Percentiles rank a stretch among this genome's conserved stretches.
phyloP scores from a whole-genome alignment of 2,113 vertebrate species.

The Pedionomus torquatus region DNA sequence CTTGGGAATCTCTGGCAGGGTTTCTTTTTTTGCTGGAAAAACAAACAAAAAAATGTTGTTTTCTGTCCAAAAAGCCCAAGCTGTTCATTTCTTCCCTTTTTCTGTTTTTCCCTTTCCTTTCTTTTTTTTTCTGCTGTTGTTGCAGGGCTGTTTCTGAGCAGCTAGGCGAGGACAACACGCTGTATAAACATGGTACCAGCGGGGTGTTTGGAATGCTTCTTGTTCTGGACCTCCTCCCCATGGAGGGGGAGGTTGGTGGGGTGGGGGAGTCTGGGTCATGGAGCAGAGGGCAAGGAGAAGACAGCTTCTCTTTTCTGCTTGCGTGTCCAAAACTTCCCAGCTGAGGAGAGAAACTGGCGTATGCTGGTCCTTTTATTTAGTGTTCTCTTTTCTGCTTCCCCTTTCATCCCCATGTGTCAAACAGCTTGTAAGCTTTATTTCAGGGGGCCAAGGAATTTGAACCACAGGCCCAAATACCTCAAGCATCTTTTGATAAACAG shows the following conservation, averaged over 20 bases:
- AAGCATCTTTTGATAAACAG: not conserved
- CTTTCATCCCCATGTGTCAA: constrained; percentile 52
- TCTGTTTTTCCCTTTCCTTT: not conserved
- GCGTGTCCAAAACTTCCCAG: constrained; percentile 50
- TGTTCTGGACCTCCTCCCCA: not conserved
- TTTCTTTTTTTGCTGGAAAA: not conserved
- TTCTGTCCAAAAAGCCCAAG: constrained; percentile 22
- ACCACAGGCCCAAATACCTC: not conserved
- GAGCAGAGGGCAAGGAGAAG: constrained; percentile 57
- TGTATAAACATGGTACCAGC: constrained; percentile 59
- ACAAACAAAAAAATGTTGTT: constrained; percentile 27
- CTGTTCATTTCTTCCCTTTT: not conserved
- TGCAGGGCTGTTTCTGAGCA: constrained; percentile 25
- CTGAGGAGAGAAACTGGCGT: constrained; percentile 33
- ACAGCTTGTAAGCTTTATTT: constrained; percentile 47
- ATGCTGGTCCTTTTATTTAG: constrained; percentile 1
- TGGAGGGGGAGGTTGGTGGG: not conserved
- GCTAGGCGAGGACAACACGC: constrained; percentile 42
- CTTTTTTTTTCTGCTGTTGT: not conserved
- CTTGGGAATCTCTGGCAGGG: not conserved
- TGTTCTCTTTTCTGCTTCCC: not conserved
- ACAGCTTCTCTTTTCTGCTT: constrained; percentile 39
- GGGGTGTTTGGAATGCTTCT: constrained; percentile 51
- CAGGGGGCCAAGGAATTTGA: constrained; percentile 9
- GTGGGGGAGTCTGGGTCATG: constrained; percentile 33